Percentiles rank a stretch among this genome's conserved stretches.
Conservation (phyloP, 2,797 vertebrate species). For the Threskiornis aethiopicus region DNA sequence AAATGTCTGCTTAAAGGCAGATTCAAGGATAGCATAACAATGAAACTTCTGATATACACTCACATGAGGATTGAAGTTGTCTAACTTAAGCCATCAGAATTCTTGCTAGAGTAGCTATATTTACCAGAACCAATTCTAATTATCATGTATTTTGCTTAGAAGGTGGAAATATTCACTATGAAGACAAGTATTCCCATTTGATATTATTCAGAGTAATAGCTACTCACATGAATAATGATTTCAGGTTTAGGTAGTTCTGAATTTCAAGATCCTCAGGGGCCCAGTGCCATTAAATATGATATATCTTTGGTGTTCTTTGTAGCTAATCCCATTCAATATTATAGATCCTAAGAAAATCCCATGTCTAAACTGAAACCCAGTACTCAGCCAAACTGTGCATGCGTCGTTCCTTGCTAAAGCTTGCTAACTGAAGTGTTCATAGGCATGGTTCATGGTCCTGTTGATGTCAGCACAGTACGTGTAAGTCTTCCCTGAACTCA, state of each 20-base stretch:
- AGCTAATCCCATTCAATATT: background rate
- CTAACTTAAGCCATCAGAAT: background rate
- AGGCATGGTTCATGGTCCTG: background rate
- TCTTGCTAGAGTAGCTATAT: background rate
- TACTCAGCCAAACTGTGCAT: background rate
- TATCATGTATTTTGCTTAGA: background rate
- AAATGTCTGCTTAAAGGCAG: background rate
- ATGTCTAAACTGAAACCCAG: background rate
- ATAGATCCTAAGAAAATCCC: background rate
- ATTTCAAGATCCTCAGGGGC: background rate
- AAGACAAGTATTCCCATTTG: background rate
- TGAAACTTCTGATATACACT: background rate
- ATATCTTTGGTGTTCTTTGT: background rate
- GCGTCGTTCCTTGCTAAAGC: background rate
- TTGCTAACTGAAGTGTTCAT: background rate
- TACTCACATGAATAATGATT: background rate
- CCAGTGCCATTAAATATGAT: background rate
- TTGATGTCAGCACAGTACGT: background rate
- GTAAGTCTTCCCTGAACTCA: background rate
- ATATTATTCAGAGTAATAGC: background rate
- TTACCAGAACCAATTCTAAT: background rate
- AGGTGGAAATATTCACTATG: background rate
- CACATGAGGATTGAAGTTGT: background rate
- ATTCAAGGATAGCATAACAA: background rate
- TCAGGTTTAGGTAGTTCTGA: background rate